Evolutionary conservation across 2,797 vertebrate genomes (phyloP).

Genomic region (Onychomys arenicola): DNA sequence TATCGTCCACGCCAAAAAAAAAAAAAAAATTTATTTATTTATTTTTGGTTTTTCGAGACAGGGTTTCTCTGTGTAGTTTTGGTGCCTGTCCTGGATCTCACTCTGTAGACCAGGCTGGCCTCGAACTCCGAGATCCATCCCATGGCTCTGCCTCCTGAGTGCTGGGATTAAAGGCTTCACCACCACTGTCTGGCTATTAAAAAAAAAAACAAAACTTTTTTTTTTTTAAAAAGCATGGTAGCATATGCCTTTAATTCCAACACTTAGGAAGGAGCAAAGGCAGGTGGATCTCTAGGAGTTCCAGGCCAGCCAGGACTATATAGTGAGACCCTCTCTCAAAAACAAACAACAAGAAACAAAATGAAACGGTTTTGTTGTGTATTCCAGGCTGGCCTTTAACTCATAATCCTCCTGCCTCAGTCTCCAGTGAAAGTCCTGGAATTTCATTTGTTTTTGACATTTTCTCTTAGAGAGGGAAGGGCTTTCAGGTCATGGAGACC

Average conservation of each 20-base stretch:
- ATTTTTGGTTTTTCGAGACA: too few relatives aligned
- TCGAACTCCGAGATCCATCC: too few relatives aligned
- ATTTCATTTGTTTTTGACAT: background rate
- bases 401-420: background rate
- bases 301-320: background rate
- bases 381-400: background rate
- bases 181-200: too few relatives aligned
- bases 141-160: too few relatives aligned
- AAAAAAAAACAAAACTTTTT: background rate
- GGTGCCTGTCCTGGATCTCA: too few relatives aligned
- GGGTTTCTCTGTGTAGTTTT: too few relatives aligned
- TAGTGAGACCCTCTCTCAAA: background rate
- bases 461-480: constrained; percentile 14
- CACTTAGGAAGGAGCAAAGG: background rate
- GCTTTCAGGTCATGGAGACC: background rate
- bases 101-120: too few relatives aligned
- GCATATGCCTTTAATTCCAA: background rate
- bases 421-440: background rate
- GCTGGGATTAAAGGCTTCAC: too few relatives aligned
- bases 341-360: background rate
- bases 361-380: background rate
- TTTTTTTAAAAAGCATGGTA: background rate
- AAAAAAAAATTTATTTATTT: too few relatives aligned
- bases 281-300: background rate
- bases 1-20: background rate